A percentile compares a stretch with the other conserved stretches of the same genome.
phyloP scores from a whole-genome alignment of 1,140 invertebrate genomes.

The Plutomurus gul region DNA sequence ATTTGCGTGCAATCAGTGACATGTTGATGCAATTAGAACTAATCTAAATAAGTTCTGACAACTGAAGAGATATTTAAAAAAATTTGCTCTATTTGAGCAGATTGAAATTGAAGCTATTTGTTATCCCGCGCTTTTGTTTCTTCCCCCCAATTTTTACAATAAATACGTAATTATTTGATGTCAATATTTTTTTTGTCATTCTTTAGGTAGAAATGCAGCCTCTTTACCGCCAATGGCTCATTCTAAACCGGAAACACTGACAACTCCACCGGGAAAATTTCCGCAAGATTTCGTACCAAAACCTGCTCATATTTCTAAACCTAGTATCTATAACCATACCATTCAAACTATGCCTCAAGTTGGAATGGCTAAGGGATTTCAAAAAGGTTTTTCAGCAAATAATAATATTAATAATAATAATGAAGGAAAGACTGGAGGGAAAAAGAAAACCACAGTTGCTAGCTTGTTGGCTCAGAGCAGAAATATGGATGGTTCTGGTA shows the following conservation, averaged over 20 bases:
- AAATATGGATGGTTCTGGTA: neutral
- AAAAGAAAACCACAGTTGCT: constrained; percentile 86
- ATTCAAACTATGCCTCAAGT: constrained; percentile 49
- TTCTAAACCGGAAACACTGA: constrained; percentile 43
- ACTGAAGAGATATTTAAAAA: too few species aligned
- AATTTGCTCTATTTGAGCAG: too few species aligned
- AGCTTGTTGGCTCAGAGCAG: constrained; percentile 73
- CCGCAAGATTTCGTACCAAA: constrained; percentile 42
- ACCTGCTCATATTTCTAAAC: constrained; percentile 50
- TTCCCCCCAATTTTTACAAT: too few species aligned
- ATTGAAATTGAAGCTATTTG: too few species aligned
- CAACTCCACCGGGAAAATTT: constrained; percentile 42
- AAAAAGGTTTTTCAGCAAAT: constrained; percentile 22
- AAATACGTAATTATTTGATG: too few species aligned
- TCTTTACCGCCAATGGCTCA: constrained; percentile 48
- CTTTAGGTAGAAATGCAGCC: too few species aligned
- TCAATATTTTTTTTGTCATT: too few species aligned
- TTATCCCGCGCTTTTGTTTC: too few species aligned
- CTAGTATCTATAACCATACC: constrained; percentile 49
- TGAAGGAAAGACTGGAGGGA: constrained; percentile 27
- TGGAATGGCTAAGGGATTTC: constrained; percentile 6
- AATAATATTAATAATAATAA: constrained; percentile 34
- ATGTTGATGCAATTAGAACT: too few species aligned
- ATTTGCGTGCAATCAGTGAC: too few species aligned
- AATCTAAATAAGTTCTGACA: too few species aligned